Base-by-base conservation (phyloP, 92 coral and sea anemone species). In the Nematostella vectensis region DNA sequence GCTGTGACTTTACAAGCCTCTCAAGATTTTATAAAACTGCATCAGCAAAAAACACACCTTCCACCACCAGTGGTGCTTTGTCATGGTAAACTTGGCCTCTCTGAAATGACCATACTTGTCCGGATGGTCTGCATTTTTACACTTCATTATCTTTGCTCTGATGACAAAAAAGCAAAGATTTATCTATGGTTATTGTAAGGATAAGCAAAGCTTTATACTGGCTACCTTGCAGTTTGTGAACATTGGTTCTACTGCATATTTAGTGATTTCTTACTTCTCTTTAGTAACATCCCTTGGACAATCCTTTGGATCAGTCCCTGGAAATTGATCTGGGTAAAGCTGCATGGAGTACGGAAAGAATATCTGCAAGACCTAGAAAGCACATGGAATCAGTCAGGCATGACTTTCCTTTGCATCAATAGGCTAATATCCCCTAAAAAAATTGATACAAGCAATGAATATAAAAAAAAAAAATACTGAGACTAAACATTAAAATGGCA, bases 21-120 rank as follows among this genome's bases (percentile, higher is more conserved):
- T n/a, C n/a, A n/a, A n/a, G n/a, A n/a, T n/a, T n/a, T n/a, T n/a
- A n/a, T n/a, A n/a, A n/a, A n/a, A n/a, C n/a, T n/a, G n/a, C n/a
- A 2, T 54, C n/a, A 24, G n/a, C n/a, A 0, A 55, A 18, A 10
- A 40, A 18, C 29, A 39, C 50, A 80, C 95, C 81, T 93, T 93
- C 99, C 99, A 93, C 99, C 99, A 93, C 99, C 99, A 93, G 59
- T 93, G 99, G 57, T 93, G 99, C 58, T 93, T 93, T 0, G 95
- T 93, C 88, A 82, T 82, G 3, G 96, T 82, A 62, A 74, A 93
- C 30, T 72, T 78, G 13, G 91, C 94, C 62, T 93, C 96, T 56
- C 99, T 83, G 50, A 77, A 93, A 57, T 93, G 99, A 22, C 99
- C 99, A 75, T 73, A 93, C 79, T 61, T 78, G 69, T 93, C 99